Conservation (phyloP, 2,797 vertebrate species). For the Peromyscus attwateri region DNA sequence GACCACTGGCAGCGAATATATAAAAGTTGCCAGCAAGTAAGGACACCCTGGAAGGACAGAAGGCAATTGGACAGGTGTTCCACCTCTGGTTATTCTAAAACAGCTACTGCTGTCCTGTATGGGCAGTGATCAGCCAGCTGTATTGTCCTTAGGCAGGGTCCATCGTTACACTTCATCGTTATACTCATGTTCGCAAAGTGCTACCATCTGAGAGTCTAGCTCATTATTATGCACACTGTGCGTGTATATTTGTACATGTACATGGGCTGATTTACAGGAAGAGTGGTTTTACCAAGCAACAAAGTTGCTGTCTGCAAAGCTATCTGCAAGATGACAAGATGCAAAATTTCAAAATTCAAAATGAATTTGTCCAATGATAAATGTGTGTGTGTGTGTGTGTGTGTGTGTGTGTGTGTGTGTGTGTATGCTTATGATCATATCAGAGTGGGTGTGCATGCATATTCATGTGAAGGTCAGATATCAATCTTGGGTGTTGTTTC, state of each 20-base stretch:
- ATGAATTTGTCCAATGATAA: slow-evolving; percentile 25
- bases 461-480: not conserved
- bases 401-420: not conserved
- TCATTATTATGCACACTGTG: not conserved
- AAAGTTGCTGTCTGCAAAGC: slow-evolving; percentile 56
- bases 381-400: not conserved
- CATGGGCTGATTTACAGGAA: slow-evolving; percentile 21
- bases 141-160: not conserved
- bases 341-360: slow-evolving; percentile 42
- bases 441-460: not conserved
- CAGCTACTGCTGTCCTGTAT: not conserved
- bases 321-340: slow-evolving; percentile 46
- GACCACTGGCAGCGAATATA: not conserved
- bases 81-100: not conserved
- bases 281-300: not conserved
- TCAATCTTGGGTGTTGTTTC: not conserved
- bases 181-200: not conserved
- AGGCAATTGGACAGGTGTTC: not conserved
- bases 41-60: not conserved
- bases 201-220: not conserved
- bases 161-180: not conserved
- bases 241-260: not conserved
- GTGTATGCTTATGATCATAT: not conserved
- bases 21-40: not conserved
- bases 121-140: not conserved